Conservation (phyloP, 2,113 vertebrate genomes). For the Arvicanthis niloticus region DNA sequence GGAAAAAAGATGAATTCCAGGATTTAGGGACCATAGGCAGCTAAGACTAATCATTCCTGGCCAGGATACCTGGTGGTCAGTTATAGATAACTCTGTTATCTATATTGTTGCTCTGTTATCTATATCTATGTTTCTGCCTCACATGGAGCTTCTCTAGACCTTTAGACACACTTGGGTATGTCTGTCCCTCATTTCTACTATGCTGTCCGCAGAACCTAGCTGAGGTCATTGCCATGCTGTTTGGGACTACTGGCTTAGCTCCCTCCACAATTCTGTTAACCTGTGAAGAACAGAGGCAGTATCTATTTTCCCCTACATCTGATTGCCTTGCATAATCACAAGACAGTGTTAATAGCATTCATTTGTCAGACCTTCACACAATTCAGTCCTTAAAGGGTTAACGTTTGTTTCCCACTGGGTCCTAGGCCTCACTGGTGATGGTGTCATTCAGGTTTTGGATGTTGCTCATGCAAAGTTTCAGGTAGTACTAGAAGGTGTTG, state of each 20-base stretch:
- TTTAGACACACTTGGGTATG: background rate
- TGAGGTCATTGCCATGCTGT: background rate
- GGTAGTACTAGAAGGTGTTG: background rate
- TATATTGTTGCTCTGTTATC: too few species aligned
- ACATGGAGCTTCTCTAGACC: background rate
- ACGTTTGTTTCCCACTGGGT: too few species aligned
- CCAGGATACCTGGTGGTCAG: background rate
- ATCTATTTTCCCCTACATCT: background rate
- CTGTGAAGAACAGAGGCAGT: background rate
- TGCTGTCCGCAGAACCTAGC: background rate
- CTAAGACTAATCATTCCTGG: background rate
- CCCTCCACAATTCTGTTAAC: background rate
- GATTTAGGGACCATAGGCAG: background rate
- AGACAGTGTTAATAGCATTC: background rate
- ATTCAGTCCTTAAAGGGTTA: background rate
- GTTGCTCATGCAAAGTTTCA: background rate
- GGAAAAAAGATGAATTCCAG: background rate
- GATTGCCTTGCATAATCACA: background rate
- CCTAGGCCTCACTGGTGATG: background rate
- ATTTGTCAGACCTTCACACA: background rate
- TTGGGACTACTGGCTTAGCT: background rate
- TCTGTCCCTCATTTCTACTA: background rate
- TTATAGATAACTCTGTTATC: background rate
- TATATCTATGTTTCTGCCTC: background rate
- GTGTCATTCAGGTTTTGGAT: background rate